Percentiles rank a stretch among this genome's conserved stretches.
Evolutionary conservation across 1,140 invertebrate genomes (phyloP).

Genomic region (Drosophila tropicalis): DNA sequence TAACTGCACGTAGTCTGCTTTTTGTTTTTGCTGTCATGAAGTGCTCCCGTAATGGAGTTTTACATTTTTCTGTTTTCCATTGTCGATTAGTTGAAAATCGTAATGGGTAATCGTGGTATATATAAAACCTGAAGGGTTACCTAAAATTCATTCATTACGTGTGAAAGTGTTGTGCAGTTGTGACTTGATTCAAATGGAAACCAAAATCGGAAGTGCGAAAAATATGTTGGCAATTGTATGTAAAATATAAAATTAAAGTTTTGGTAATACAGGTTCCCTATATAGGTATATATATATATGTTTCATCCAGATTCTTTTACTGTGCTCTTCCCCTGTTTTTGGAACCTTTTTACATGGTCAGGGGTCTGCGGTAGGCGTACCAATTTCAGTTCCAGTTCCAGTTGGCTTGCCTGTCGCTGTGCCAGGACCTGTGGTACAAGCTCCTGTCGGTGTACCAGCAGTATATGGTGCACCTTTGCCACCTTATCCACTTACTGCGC

Average conservation of each 20-base stretch:
- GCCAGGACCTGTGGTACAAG: conserved; percentile 36
- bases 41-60: conserved; percentile 71
- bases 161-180: conserved; percentile 64
- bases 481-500: conserved; percentile 16
- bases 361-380: conserved; percentile 29
- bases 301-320: conserved; percentile 14
- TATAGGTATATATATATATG: neutral
- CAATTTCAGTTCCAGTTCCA: conserved; percentile 35
- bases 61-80: conserved; percentile 35
- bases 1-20: conserved; percentile 57
- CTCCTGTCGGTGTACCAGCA: conserved; percentile 50
- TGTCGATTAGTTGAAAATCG: conserved; percentile 41
- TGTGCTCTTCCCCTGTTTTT: neutral
- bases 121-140: conserved; percentile 52
- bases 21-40: conserved; percentile 42
- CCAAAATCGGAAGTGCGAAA: conserved; percentile 33
- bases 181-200: conserved; percentile 31
- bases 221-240: conserved; percentile 53
- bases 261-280: neutral
- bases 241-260: conserved; percentile 18
- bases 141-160: conserved; percentile 65
- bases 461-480: conserved; percentile 54
- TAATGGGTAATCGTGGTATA: conserved; percentile 57
- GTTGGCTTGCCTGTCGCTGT: conserved; percentile 34
- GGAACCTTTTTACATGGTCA: conserved; percentile 50